Evolutionary conservation across 1,140 invertebrate species (phyloP), one percentile per base, ranked within the genome.

Genomic region (Hirudo medicinalis): DNA sequence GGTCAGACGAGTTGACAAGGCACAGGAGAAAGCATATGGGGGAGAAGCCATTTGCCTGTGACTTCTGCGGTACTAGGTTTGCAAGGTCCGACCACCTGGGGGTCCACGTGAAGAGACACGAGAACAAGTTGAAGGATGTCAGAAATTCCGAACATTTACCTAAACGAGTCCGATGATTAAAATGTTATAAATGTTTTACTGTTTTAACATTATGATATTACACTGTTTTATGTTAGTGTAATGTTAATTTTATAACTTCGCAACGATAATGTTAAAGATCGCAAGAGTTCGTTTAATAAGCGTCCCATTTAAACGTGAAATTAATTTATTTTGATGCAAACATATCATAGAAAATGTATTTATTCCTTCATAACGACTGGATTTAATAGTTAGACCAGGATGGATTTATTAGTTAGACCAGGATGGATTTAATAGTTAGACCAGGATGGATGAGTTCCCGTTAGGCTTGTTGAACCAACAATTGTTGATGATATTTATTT

Each of bases 11-110:
- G 60, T 43, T 73, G 36, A 63, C 29, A 22, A 54, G 73, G 27
- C 73, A 74, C 66, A 40, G 67, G 40, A 70, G 73, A 9, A 72
- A 73, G n/a, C 73, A 74, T 25, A 43, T 63, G 13, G 73, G 73
- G 3, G 22, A 72, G 25, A 74, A 74, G 70, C 73, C 73, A n/a
- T 72, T 66, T 60, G 25, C 53, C 13, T 74, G 73, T 22, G 27
- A 72, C 8, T 27, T 54, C 70, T 74, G 73, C 29, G 54, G 6
- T 6, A 69, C 43, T 43, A 36, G 40, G n/a, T 74, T 74, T 32
- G 57, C 73, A 3, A 55, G 73, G 19, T 73, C 49, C 13, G 67
- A 72, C 22, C 71, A 74, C 54, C 70, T 74, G 9, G 27, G 49
- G 15, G 25, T 72, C 4, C 73, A 74, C 54, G 27, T 71, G 11